Conservation (phyloP, 2,113 vertebrate species). For the Paralichthys olivaceus region DNA sequence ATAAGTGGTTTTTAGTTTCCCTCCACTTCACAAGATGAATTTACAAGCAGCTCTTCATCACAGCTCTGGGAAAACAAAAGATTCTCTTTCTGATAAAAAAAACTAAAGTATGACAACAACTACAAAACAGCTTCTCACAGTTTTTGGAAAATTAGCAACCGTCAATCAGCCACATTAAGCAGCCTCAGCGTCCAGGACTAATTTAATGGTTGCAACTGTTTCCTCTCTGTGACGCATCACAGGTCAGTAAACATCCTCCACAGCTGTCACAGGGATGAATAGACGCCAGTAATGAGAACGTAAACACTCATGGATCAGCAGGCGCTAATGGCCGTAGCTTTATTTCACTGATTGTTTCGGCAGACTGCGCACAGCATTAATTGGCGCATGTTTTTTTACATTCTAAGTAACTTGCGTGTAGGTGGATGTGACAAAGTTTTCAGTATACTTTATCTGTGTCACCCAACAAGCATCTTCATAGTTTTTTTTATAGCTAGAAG, state of each 20-base stretch:
- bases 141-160: neutral
- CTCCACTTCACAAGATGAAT: neutral
- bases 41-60: neutral
- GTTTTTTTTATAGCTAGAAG: neutral
- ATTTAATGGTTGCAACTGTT: constrained; percentile 47
- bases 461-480: neutral
- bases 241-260: constrained; percentile 58
- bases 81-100: neutral
- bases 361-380: constrained; percentile 36
- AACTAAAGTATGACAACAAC: neutral
- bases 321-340: constrained; percentile 43
- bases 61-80: neutral
- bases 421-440: neutral
- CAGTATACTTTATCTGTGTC: neutral
- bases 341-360: constrained; percentile 47
- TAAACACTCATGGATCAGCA: constrained; percentile 47
- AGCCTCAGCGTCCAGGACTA: constrained; percentile 1
- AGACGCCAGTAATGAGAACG: constrained; percentile 60
- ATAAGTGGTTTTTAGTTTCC: neutral
- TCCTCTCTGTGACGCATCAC: constrained; percentile 35
- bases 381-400: constrained; percentile 13
- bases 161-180: constrained; percentile 14
- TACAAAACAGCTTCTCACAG: neutral
- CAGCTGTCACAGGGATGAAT: constrained; percentile 54
- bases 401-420: constrained; percentile 22